Conservation (phyloP, 2,797 vertebrate genomes). For the Pitangus sulphuratus region DNA sequence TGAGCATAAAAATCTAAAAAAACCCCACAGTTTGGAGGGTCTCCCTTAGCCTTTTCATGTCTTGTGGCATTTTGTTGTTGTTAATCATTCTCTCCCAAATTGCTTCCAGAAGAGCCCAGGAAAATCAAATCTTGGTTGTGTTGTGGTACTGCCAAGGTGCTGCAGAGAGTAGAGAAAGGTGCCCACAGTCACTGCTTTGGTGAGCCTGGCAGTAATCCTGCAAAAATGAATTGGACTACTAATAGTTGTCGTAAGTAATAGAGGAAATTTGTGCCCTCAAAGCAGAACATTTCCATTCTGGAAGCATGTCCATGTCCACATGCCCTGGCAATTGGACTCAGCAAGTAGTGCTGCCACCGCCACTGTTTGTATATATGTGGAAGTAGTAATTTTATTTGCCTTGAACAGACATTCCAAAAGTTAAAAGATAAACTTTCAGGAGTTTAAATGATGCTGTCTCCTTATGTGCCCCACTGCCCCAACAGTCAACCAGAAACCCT, state of each 20-base stretch:
- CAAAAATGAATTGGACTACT: background rate
- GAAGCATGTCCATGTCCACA: fast-evolving
- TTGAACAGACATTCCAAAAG: background rate
- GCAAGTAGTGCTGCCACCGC: background rate
- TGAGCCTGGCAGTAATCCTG: background rate
- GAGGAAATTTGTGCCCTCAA: background rate
- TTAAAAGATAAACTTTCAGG: background rate
- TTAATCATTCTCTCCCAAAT: background rate
- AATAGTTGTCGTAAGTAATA: background rate
- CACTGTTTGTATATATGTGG: background rate
- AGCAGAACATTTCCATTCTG: background rate
- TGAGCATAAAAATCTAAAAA: background rate
- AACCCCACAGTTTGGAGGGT: background rate
- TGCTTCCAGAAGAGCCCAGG: background rate
- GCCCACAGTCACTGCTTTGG: fast-evolving
- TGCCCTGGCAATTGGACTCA: background rate
- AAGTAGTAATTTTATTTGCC: background rate
- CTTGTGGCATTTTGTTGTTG: background rate
- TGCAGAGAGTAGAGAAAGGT: background rate
- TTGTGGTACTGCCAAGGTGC: background rate
- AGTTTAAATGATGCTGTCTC: background rate
- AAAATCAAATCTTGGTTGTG: background rate
- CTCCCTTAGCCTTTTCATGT: background rate
- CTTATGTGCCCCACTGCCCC: background rate
- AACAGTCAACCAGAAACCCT: background rate